These are phyloP conservation scores for Chymomyza procnemis DNA, from an alignment of 2,888 invertebrate genomes.

Conservation along the genomic window DNA sequence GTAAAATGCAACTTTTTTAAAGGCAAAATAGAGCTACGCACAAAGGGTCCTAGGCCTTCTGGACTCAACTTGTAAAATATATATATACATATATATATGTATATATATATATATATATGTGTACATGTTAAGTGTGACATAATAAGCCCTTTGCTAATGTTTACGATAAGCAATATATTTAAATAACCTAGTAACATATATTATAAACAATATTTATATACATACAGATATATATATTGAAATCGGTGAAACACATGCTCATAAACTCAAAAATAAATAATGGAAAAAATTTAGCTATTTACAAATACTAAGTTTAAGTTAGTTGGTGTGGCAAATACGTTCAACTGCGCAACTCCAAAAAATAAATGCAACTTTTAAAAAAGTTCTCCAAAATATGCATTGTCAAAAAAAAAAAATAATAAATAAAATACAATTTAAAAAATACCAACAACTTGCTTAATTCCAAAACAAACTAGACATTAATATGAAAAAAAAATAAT, in stretches of 20 bases:
- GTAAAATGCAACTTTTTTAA: too few relatives aligned
- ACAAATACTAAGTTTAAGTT: conserved; percentile 49
- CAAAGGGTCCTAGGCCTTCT: conserved; percentile 30
- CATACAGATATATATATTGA: conserved; percentile 8
- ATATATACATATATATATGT: too few relatives aligned
- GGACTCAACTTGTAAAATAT: conserved; percentile 44
- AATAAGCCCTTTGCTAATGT: conserved; percentile 59
- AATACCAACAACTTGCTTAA: neutral
- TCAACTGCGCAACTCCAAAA: conserved; percentile 33
- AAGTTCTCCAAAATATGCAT: neutral
- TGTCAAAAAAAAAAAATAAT: neutral
- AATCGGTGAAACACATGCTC: conserved; percentile 23
- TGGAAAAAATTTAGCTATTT: conserved; percentile 13
- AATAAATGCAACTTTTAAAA: neutral
- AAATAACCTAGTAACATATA: conserved; percentile 29
- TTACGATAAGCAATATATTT: conserved; percentile 77
- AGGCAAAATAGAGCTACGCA: conserved; percentile 43
- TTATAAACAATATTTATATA: too few relatives aligned
- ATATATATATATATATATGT: too few relatives aligned
- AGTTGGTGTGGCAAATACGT: conserved; percentile 66
- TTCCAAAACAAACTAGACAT: conserved; percentile 7
- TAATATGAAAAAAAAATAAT: too few relatives aligned
- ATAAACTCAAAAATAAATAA: too few relatives aligned
- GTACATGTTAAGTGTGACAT: too few relatives aligned
- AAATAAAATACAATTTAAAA: too few relatives aligned